These are phyloP conservation scores for Venturia canescens DNA, from an alignment of 1,140 invertebrate species.

Conservation along the genomic window DNA sequence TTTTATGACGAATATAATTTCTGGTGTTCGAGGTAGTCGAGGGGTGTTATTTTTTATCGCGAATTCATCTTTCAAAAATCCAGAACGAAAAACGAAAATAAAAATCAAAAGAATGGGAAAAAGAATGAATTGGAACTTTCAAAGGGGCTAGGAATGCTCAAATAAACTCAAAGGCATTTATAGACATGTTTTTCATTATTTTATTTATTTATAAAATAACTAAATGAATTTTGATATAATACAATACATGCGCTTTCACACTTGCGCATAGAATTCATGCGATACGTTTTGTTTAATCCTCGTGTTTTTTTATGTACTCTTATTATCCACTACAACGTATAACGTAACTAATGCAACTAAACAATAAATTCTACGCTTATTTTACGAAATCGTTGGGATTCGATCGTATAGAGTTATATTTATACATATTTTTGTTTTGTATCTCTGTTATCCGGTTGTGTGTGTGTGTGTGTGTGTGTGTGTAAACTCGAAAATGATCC, in stretches of 20 bases:
- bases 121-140: too few relatives aligned
- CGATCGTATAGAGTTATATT: constrained; percentile 55
- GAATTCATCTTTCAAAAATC: too few relatives aligned
- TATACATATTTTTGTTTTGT: neutral
- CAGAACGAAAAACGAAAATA: too few relatives aligned
- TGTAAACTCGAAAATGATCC: constrained; percentile 21
- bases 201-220: constrained; percentile 66
- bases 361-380: constrained; percentile 39
- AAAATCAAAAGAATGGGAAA: too few relatives aligned
- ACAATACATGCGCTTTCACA: constrained; percentile 62
- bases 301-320: constrained; percentile 30
- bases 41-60: too few relatives aligned
- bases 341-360: constrained; percentile 45
- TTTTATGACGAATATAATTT: too few relatives aligned
- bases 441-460: constrained; percentile 3
- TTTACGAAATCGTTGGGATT: constrained; percentile 62
- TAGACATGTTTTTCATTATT: constrained; percentile 2
- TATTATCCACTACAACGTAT: constrained; percentile 51
- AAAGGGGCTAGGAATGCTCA: neutral
- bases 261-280: constrained; percentile 50
- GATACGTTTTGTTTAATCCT: constrained; percentile 41
- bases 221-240: constrained; percentile 67
- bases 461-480: constrained; percentile 35
- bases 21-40: too few relatives aligned
- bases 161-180: neutral